Evolutionary conservation across 2,113 vertebrate species (phyloP).

Genomic region (Mobula birostris): DNA sequence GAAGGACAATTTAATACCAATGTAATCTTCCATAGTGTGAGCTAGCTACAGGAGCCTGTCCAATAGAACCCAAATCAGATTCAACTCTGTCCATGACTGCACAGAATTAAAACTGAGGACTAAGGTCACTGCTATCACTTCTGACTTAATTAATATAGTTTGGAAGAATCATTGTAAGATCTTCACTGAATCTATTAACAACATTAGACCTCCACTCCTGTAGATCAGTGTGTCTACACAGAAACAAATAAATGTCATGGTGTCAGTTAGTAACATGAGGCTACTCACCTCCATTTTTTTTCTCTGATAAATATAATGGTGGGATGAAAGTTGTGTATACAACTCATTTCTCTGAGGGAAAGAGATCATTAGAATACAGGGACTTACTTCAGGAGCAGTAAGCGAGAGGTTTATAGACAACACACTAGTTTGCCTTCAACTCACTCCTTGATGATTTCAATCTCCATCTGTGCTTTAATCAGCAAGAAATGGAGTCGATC

Average conservation of each 20-base stretch:
- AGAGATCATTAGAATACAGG: too few species aligned
- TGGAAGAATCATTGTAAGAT: not conserved
- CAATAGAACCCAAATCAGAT: not conserved
- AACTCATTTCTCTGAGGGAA: not conserved
- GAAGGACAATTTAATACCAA: not conserved
- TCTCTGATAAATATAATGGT: not conserved
- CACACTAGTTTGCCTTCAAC: too few species aligned
- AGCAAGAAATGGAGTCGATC: too few species aligned
- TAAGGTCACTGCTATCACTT: not conserved
- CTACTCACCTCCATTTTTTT: not conserved
- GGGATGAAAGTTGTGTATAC: not conserved
- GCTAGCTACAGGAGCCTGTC: not conserved
- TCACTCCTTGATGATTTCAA: too few species aligned
- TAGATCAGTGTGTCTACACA: not conserved
- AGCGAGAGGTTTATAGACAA: too few species aligned
- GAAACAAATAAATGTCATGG: not conserved
- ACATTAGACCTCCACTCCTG: not conserved
- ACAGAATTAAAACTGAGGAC: not conserved
- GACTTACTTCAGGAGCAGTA: too few species aligned
- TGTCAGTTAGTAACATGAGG: not conserved
- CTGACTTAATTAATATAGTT: not conserved
- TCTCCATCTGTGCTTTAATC: too few species aligned
- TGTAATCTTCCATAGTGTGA: not conserved
- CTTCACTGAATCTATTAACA: not conserved
- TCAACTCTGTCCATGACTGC: not conserved